Percentiles rank a stretch among this genome's conserved stretches.
Evolutionary conservation across 2,797 vertebrate genomes (phyloP).

Genomic region (Philypnodon macrostomus): DNA sequence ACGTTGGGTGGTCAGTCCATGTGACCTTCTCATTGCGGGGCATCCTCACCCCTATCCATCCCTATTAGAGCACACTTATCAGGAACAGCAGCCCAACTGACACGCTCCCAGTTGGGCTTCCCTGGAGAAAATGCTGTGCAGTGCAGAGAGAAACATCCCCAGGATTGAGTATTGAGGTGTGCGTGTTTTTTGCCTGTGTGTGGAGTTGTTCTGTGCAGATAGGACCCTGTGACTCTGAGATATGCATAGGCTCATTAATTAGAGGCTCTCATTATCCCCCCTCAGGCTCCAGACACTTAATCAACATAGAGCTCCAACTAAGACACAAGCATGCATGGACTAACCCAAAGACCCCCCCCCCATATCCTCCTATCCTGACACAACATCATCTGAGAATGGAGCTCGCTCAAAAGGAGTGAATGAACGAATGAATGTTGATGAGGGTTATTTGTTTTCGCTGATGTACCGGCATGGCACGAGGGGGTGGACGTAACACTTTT

Average conservation of each 20-base stretch:
- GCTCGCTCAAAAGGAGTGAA: slow-evolving; percentile 54
- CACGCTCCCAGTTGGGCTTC: slow-evolving; percentile 61
- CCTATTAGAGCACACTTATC: slow-evolving; percentile 73
- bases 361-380: slow-evolving; percentile 62
- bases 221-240: slow-evolving; percentile 75
- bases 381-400: slow-evolving; percentile 55
- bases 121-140: slow-evolving; percentile 58
- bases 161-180: slow-evolving; percentile 44
- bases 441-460: slow-evolving; percentile 71
- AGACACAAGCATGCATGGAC: slow-evolving; percentile 55
- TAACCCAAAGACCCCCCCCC: slow-evolving; percentile 24
- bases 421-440: slow-evolving; percentile 63
- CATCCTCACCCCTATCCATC: slow-evolving; percentile 64
- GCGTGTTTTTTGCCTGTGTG: slow-evolving; percentile 26
- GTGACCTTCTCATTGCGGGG: slow-evolving; percentile 65
- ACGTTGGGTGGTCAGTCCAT: slow-evolving; percentile 62
- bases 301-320: slow-evolving; percentile 70
- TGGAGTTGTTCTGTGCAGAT: slow-evolving; percentile 62
- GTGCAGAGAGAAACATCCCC: slow-evolving; percentile 46
- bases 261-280: slow-evolving; percentile 77
- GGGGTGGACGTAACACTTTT: slow-evolving; percentile 63
- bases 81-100: slow-evolving; percentile 62
- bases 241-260: slow-evolving; percentile 79
- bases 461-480: slow-evolving; percentile 62
- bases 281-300: slow-evolving; percentile 75